Evolutionary conservation across 1,140 invertebrate genomes (phyloP).

Genomic region (Reticulitermes speratus): DNA sequence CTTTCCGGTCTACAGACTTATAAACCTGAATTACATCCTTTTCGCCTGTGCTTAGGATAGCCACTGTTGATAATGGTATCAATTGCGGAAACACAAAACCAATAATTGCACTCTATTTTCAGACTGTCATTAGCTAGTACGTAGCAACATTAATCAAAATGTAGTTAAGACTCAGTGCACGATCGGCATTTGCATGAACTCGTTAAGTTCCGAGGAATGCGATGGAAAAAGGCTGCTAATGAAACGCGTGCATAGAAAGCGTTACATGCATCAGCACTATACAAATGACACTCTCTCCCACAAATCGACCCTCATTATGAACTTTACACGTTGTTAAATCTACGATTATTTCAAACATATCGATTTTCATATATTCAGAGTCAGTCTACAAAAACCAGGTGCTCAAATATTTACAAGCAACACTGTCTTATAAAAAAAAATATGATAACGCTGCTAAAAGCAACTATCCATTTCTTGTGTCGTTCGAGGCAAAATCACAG

Average conservation of each 20-base stretch:
- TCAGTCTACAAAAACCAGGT: too few relatives aligned
- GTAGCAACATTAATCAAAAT: conserved; percentile 5
- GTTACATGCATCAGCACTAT: neutral
- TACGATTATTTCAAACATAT: neutral
- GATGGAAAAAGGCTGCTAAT: too few relatives aligned
- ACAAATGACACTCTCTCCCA: neutral
- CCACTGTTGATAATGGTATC: neutral
- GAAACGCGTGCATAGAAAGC: neutral
- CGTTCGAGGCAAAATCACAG: too few relatives aligned
- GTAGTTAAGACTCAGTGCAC: neutral
- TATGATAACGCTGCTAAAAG: too few relatives aligned
- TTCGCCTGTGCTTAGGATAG: neutral
- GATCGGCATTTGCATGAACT: neutral
- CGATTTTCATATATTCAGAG: neutral
- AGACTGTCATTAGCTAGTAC: neutral
- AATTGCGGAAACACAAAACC: neutral
- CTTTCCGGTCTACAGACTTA: too few relatives aligned
- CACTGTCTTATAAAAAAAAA: too few relatives aligned
- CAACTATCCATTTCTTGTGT: too few relatives aligned
- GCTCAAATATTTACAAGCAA: too few relatives aligned
- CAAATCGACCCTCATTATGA: neutral
- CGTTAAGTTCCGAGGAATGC: neutral
- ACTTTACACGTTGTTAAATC: neutral
- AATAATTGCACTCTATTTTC: neutral
- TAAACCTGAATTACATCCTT: too few relatives aligned